Evolutionary conservation across 2,113 vertebrate species (phyloP).

Genomic region (Cyrtonyx montezumae): DNA sequence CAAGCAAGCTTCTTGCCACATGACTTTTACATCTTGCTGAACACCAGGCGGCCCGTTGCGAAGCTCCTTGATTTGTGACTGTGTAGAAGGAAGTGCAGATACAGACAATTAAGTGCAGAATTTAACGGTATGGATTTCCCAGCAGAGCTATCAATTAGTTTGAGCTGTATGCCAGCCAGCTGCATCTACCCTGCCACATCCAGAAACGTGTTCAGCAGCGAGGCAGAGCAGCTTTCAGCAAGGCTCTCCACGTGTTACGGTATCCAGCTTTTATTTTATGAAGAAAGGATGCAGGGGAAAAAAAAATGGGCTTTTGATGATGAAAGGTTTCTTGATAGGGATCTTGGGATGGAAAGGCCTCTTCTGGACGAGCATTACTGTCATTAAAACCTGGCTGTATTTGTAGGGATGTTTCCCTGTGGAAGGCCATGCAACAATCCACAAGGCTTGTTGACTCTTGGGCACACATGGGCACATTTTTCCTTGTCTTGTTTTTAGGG

Average conservation of each 20-base stretch:
- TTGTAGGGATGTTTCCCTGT: neutral
- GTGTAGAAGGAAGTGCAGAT: neutral
- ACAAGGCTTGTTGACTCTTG: neutral
- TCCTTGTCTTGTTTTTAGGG: neutral
- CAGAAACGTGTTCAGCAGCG: fast-evolving
- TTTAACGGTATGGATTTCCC: conserved; percentile 38
- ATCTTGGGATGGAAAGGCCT: neutral
- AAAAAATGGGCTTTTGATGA: neutral
- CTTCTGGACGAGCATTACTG: neutral
- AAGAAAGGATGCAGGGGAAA: neutral
- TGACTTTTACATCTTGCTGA: neutral
- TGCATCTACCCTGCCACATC: neutral
- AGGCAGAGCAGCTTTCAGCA: neutral
- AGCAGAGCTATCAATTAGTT: neutral
- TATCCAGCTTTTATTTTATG: neutral
- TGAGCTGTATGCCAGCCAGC: neutral
- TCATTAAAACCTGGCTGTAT: neutral
- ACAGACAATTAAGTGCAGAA: neutral
- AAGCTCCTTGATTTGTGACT: neutral
- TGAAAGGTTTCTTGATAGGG: fast-evolving
- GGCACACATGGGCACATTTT: neutral
- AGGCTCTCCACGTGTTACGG: neutral
- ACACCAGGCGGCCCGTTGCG: neutral
- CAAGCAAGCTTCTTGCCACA: neutral
- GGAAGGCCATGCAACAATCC: fast-evolving